phyloP scores from a whole-genome alignment of 2,888 invertebrate genomes.

The Perithous albicinctus region DNA sequence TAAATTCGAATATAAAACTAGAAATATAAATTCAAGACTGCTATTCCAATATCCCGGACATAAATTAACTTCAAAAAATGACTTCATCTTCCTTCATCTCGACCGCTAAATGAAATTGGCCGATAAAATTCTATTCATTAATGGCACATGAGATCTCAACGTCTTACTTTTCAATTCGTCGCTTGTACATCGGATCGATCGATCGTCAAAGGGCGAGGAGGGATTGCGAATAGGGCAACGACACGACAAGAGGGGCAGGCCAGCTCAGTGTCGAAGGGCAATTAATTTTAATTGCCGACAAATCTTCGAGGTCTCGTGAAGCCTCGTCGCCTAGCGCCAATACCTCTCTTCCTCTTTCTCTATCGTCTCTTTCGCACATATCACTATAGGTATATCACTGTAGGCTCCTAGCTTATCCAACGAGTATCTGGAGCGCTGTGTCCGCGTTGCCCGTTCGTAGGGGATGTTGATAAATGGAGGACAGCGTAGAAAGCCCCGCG shows the following conservation, averaged over 20 bases:
- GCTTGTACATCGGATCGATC: constrained; percentile 26
- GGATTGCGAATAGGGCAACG: background rate
- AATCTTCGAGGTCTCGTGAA: constrained; percentile 69
- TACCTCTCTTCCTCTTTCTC: constrained; percentile 2
- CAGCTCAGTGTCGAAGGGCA: constrained; percentile 65
- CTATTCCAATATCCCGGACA: too few relatives aligned
- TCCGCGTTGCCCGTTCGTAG: constrained; percentile 37
- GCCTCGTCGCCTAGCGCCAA: background rate
- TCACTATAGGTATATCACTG: constrained; percentile 23
- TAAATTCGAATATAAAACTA: too few relatives aligned
- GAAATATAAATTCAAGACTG: too few relatives aligned
- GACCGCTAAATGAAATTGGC: too few relatives aligned
- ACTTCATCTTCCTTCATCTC: too few relatives aligned
- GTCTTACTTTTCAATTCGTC: constrained; percentile 35
- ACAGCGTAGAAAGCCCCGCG: constrained; percentile 56
- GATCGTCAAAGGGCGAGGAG: constrained; percentile 24
- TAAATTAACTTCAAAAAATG: too few relatives aligned
- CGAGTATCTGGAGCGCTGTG: constrained; percentile 49
- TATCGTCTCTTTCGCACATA: constrained; percentile 25
- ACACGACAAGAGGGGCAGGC: constrained; percentile 25
- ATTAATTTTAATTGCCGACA: constrained; percentile 80
- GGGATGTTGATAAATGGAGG: constrained; percentile 76
- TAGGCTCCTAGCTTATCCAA: constrained; percentile 39
- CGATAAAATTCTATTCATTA: background rate
- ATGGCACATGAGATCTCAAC: background rate